These are phyloP conservation scores for Drosophila diplacantha DNA, from an alignment of 2,888 invertebrate species.

Conservation along the genomic window DNA sequence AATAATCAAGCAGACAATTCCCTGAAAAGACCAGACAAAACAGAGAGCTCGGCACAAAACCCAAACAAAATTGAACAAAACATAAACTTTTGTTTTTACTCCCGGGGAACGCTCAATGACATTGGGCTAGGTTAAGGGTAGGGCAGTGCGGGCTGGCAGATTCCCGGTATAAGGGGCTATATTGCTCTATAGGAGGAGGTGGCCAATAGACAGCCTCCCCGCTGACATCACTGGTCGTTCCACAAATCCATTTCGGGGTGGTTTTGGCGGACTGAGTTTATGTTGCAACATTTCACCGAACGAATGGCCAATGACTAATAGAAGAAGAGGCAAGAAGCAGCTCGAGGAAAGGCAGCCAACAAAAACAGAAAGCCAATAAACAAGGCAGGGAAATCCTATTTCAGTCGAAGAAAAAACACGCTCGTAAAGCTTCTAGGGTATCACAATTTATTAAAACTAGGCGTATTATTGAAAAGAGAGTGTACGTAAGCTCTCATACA, in stretches of 20 bases:
- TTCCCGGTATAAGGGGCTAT: constrained; percentile 2
- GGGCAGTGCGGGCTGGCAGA: background rate
- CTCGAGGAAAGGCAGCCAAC: constrained; percentile 25
- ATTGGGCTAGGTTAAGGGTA: constrained; percentile 36
- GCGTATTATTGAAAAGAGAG: background rate
- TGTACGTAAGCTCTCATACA: background rate
- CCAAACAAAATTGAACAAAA: constrained; percentile 37
- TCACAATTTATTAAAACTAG: background rate
- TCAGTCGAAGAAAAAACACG: constrained; percentile 1
- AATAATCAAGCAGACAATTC: constrained; percentile 22
- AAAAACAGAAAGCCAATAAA: constrained; percentile 15
- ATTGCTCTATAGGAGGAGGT: background rate
- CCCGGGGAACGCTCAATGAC: constrained; percentile 32
- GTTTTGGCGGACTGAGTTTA: constrained; percentile 26
- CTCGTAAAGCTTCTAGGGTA: background rate
- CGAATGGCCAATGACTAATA: constrained; percentile 59
- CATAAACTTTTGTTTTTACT: constrained; percentile 24
- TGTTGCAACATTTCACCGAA: constrained; percentile 49
- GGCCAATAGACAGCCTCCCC: constrained; percentile 15
- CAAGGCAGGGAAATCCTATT: background rate
- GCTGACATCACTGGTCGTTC: constrained; percentile 36
- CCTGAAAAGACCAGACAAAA: constrained; percentile 23
- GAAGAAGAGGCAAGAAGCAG: constrained; percentile 21
- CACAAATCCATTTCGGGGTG: constrained; percentile 28
- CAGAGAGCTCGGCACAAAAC: constrained; percentile 22